These are phyloP conservation scores for Apolygus lucorum DNA, from an alignment of 1,140 invertebrate genomes.

Conservation along the genomic window DNA sequence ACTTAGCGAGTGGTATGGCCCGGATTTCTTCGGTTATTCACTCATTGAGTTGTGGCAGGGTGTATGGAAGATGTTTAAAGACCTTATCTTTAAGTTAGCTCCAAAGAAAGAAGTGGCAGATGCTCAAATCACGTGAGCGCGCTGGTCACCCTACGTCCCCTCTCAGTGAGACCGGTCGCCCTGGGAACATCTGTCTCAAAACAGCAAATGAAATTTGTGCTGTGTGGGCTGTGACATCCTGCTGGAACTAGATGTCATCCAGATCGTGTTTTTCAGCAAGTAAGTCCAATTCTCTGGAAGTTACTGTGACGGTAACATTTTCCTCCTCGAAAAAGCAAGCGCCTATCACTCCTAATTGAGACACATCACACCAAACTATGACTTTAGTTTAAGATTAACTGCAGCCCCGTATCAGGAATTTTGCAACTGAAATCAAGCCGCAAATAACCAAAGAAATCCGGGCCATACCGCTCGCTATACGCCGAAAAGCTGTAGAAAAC, in stretches of 20 bases:
- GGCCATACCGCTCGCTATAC: no score
- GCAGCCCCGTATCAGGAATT: neutral
- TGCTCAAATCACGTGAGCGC: slow-evolving; percentile 31
- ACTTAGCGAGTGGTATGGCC: neutral
- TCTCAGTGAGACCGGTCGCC: slow-evolving; percentile 35
- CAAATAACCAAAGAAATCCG: no score
- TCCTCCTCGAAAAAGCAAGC: neutral
- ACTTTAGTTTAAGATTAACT: neutral
- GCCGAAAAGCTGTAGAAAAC: no score
- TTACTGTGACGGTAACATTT: neutral
- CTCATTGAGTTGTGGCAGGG: slow-evolving; percentile 33
- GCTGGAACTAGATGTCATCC: slow-evolving; percentile 30
- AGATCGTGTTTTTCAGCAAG: slow-evolving; percentile 1
- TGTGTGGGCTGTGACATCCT: slow-evolving; percentile 33
- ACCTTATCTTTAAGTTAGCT: slow-evolving; percentile 31
- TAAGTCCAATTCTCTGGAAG: neutral
- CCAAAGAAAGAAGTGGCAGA: slow-evolving; percentile 34
- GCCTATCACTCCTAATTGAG: neutral
- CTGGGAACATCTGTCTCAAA: slow-evolving; percentile 24
- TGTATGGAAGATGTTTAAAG: slow-evolving; percentile 28
- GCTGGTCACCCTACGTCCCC: slow-evolving; percentile 32
- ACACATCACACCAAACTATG: neutral
- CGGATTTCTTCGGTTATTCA: slow-evolving; percentile 16
- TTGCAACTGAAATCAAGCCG: no score
- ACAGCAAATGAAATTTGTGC: slow-evolving; percentile 18